Evolutionary conservation across 2,113 vertebrate species (phyloP).

Genomic region (Sapayoa aenigma): DNA sequence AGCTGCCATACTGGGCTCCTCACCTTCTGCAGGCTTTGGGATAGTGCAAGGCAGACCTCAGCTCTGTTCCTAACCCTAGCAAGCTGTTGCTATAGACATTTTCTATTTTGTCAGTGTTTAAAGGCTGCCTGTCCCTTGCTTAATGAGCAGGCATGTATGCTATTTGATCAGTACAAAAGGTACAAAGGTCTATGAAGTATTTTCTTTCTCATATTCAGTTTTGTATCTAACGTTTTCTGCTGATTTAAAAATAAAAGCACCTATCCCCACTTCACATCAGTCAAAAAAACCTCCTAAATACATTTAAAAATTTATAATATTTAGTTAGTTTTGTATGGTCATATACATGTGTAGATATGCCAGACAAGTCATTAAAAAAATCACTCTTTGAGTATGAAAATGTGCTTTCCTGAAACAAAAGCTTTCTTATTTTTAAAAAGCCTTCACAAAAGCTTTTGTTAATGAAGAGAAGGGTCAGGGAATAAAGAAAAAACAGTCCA

Average conservation of each 20-base stretch:
- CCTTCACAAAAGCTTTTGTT: not conserved
- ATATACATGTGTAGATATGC: not conserved
- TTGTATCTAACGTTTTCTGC: not conserved
- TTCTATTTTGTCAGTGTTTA: not conserved
- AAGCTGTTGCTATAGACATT: not conserved
- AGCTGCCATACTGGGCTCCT: not conserved
- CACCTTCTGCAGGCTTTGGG: not conserved
- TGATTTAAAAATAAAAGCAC: slow-evolving; percentile 24
- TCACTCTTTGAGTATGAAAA: not conserved
- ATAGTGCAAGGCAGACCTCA: not conserved
- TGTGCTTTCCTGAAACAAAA: not conserved
- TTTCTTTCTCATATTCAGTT: not conserved
- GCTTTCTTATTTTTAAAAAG: not conserved
- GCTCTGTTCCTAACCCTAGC: not conserved
- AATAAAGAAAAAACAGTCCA: not conserved
- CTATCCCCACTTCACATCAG: not conserved
- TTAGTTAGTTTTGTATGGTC: too few relatives aligned
- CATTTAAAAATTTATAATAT: too few relatives aligned
- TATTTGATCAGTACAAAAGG: not conserved
- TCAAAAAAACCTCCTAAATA: too few relatives aligned
- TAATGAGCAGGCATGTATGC: accelerated
- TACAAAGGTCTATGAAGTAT: not conserved
- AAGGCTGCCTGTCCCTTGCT: not conserved
- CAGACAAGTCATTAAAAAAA: not conserved
- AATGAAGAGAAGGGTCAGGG: not conserved